Evolutionary conservation across 2,888 invertebrate species (phyloP).

Genomic region (Schizotus pectinicornis): DNA sequence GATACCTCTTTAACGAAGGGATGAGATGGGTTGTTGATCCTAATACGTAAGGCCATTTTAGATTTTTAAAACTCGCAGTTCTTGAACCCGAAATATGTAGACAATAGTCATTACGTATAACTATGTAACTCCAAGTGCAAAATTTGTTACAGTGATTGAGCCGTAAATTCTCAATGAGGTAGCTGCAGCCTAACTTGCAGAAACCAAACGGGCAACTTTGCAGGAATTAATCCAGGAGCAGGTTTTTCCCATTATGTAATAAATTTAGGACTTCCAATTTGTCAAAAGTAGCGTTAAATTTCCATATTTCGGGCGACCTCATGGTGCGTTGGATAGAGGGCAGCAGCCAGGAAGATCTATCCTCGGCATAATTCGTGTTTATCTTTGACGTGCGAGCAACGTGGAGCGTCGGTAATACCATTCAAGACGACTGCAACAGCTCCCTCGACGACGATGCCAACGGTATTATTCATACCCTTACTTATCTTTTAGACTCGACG

Average conservation of each 20-base stretch:
- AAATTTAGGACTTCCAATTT: slow-evolving; percentile 6
- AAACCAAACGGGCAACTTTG: too few relatives aligned
- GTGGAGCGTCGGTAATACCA: slow-evolving; percentile 40
- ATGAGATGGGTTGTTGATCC: too few relatives aligned
- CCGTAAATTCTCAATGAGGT: too few relatives aligned
- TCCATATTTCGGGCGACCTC: slow-evolving; percentile 11
- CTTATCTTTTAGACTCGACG: slow-evolving; percentile 41
- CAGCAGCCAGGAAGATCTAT: slow-evolving; percentile 31
- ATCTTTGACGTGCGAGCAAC: slow-evolving; percentile 36
- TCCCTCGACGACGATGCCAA: slow-evolving; percentile 46
- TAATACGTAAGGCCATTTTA: too few relatives aligned
- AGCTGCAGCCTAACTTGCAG: too few relatives aligned
- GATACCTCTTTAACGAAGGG: too few relatives aligned
- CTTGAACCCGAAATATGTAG: too few relatives aligned
- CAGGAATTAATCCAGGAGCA: not conserved
- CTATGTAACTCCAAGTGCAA: too few relatives aligned
- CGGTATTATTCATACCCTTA: slow-evolving; percentile 38
- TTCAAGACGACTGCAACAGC: slow-evolving; percentile 45
- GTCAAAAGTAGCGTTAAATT: slow-evolving; percentile 10
- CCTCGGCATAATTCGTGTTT: slow-evolving; percentile 43
- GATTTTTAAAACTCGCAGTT: too few relatives aligned
- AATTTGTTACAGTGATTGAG: too few relatives aligned
- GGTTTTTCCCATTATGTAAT: not conserved
- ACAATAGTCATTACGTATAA: too few relatives aligned
- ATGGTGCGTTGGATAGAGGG: slow-evolving; percentile 1